Conservation (phyloP, 2,888 invertebrate genomes). For the Uropetala carovei region DNA sequence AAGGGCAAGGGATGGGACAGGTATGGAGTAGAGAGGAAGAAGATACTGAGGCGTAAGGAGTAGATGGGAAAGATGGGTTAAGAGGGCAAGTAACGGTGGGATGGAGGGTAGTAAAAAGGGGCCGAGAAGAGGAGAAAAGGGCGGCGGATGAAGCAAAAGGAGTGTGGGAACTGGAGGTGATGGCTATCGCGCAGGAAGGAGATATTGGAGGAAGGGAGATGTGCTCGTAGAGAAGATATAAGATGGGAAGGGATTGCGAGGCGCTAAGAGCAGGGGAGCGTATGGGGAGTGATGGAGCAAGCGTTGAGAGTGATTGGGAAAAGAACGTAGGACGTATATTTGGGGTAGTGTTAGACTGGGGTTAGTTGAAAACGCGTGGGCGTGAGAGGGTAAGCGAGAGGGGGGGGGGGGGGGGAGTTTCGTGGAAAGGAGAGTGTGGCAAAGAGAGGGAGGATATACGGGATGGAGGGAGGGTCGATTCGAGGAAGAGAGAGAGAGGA, state of each 20-base stretch:
- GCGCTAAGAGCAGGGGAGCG: too few relatives aligned
- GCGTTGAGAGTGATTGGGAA: background rate
- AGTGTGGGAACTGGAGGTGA: background rate
- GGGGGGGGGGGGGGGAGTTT: too few relatives aligned
- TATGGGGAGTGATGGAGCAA: background rate
- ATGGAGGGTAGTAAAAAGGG: background rate
- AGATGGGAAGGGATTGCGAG: background rate
- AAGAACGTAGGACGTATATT: background rate
- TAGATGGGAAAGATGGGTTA: constrained; percentile 18
- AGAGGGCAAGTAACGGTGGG: constrained; percentile 13
- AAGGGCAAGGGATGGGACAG: background rate
- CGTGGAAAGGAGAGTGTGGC: too few relatives aligned
- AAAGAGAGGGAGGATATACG: background rate
- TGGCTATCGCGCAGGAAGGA: constrained; percentile 8
- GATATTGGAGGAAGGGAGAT: background rate
- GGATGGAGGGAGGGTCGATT: background rate
- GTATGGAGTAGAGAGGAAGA: background rate
- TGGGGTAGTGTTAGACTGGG: background rate
- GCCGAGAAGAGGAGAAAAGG: background rate
- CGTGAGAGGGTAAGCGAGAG: too few relatives aligned
- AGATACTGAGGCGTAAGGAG: background rate
- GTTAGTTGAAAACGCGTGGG: background rate
- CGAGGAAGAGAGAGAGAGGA: background rate
- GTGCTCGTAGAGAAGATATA: background rate
- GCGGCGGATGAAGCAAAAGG: background rate